These are phyloP conservation scores for Pseudachorutes palmiensis DNA, from an alignment of 1,140 invertebrate genomes.

Conservation along the genomic window DNA sequence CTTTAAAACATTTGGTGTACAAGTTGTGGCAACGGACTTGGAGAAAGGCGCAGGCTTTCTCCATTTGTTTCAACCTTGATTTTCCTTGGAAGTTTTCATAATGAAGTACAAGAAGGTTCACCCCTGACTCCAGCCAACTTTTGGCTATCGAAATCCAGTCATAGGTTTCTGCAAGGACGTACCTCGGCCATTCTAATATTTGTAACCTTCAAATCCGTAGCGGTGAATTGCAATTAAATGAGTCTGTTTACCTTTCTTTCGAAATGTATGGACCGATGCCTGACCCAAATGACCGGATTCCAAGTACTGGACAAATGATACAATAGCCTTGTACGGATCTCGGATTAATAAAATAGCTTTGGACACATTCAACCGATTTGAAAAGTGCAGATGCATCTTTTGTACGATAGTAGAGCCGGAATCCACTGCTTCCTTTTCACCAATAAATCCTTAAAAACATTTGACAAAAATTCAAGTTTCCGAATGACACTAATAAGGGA, in stretches of 20 bases:
- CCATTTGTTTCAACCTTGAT: slow-evolving; percentile 27
- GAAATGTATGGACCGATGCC: slow-evolving; percentile 16
- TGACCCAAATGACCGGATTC: slow-evolving; percentile 40
- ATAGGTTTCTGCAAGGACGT: slow-evolving; percentile 37
- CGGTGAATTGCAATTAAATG: not conserved
- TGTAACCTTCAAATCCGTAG: no score
- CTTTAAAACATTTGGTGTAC: slow-evolving; percentile 35
- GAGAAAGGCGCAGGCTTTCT: slow-evolving; percentile 37
- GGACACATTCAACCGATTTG: slow-evolving; percentile 28
- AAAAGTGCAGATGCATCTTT: slow-evolving; percentile 40
- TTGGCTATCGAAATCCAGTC: slow-evolving; percentile 38
- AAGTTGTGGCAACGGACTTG: slow-evolving; percentile 24
- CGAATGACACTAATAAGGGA: no score
- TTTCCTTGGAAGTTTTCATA: slow-evolving; percentile 39
- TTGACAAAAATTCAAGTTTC: not conserved
- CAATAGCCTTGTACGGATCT: slow-evolving; percentile 43
- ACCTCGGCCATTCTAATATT: slow-evolving; percentile 39
- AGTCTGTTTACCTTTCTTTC: slow-evolving; percentile 18
- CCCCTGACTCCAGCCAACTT: slow-evolving; percentile 38
- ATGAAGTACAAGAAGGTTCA: slow-evolving; percentile 34
- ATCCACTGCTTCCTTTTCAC: slow-evolving; percentile 39
- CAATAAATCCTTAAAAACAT: slow-evolving; percentile 39
- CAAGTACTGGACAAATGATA: slow-evolving; percentile 42
- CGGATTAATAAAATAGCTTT: slow-evolving; percentile 41
- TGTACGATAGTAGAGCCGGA: slow-evolving; percentile 42